Base-by-base conservation (phyloP, 2,797 vertebrate species). In the Pitangus sulphuratus region DNA sequence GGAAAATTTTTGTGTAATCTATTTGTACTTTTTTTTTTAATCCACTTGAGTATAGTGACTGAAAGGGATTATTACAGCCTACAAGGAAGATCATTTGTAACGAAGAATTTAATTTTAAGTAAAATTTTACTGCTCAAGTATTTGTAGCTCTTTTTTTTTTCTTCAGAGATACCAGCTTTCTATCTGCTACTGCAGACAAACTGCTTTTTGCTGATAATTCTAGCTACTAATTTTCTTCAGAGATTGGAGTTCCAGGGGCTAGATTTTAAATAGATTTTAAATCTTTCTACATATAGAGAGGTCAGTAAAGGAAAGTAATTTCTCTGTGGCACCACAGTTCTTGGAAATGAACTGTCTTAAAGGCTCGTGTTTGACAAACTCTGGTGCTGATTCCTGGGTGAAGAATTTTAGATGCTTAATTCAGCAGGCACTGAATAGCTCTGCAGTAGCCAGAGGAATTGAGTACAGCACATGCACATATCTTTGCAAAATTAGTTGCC, bases 161-260 rank as follows among this genome's bases (percentile, higher is more conserved):
- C 11, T 84, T 87, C 33, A 35, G 87, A 86, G 76, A 95, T 95
- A 88, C 35, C 39, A 42, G 33, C 58, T 62, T 82, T 91, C 85
- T 91, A 66, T 96, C 89, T 90, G 47, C 69, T 48, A 5, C 42
- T 0, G 0, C 92, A 81, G 87, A 54, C 71, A 79, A 91, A 79
- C 91, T 90, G 74, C 69, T 84, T 91, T 91, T 86, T 58, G 66
- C 92, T 96, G 95, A 96, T 97, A 96, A 93, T 89, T 79, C 89
- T 53, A 62, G 42, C 54, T 84, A 40, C 82, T 94, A 78, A 95
- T 92, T 96, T 96, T 58, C 84, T 87, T 89, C 50, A 30, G 70
- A 94, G 87, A 96, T 87, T 81, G 69, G 66, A 76, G 44, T 93
- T 95, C 65, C 77, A 60, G 40, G 62, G 79, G 44, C 54, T 88